These are phyloP conservation scores for Cassiopea andromeda DNA, from an alignment of 30 jellyfish, hydroid and myxozoan species.

Conservation along the genomic window DNA sequence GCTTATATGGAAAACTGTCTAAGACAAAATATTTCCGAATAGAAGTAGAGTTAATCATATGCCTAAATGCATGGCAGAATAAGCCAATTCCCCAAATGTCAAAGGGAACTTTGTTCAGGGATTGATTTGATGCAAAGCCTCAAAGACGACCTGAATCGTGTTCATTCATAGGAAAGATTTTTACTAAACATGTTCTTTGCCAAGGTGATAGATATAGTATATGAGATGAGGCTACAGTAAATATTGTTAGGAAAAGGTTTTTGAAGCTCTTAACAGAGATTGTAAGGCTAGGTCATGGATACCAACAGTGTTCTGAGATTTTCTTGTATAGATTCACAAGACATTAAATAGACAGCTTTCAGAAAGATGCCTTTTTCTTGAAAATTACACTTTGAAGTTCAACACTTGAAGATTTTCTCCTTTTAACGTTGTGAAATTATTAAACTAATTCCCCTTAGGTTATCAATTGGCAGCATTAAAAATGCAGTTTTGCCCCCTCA, in stretches of 20 bases:
- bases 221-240: background rate
- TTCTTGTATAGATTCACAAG: background rate
- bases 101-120: background rate
- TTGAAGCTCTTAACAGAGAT: background rate
- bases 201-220: background rate
- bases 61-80: background rate
- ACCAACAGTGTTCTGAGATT: background rate
- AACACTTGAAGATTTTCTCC: no score
- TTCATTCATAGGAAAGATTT: background rate
- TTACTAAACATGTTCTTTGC: background rate
- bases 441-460: no score
- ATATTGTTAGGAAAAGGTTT: background rate
- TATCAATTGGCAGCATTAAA: no score
- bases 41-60: background rate
- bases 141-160: background rate
- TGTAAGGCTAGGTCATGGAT: background rate
- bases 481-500: no score
- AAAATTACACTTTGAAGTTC: no score
- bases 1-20: background rate
- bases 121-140: background rate
- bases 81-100: background rate
- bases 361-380: no score
- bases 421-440: no score
- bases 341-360: background rate
- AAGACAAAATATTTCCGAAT: background rate